Base-by-base conservation (phyloP, 1,140 invertebrate species). In the Scaptomyza hsui region DNA sequence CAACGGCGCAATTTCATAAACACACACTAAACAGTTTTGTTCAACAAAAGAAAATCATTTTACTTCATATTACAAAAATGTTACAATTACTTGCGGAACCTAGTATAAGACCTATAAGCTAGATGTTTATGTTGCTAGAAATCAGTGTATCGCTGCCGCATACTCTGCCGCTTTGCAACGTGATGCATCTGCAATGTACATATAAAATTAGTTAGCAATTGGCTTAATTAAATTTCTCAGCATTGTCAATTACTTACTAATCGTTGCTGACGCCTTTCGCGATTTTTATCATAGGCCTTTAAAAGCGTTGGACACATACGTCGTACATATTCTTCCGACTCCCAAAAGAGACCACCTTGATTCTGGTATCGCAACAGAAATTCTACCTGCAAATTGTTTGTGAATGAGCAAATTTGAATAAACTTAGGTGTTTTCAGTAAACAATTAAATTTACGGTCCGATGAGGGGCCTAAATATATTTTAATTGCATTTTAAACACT, bases 41-140 rank as follows among this genome's bases (percentile, higher is more conserved):
- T 85, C 81, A 85, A 85, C 81, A 85, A 86, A 85, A 73, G 81
- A 77, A 80, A 81, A 88, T 85, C 44, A 77, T 81, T 85, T 88
- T 88, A 88, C 81, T 85, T 74, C 77, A 85, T 85, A 68, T 85
- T 85, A 85, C 81, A 85, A 85, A 82, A 72, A 81, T 72, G 59
- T 88, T 81, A 81, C 74, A 85, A 48, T 81, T 81, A 83, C 19
- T 56, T 77, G 68, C 68, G 63, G 81, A 85, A 71, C 80, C 70
- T 83, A 83, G 67, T 73, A 57, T 29, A 61, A 47, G 72, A 73
- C 53, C 72, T 86, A 85, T 63, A 57, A 70, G 69, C 78, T 86
- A 85, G 48, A 70, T 56, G 26, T 49, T 52, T 61, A 74, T 69
- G 51, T 26, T 44, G 72, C 82, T 89, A 89, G 41, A 89, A 89